Evolutionary conservation across 2,888 invertebrate genomes (phyloP).

Genomic region (Lasioglossum marginatum): DNA sequence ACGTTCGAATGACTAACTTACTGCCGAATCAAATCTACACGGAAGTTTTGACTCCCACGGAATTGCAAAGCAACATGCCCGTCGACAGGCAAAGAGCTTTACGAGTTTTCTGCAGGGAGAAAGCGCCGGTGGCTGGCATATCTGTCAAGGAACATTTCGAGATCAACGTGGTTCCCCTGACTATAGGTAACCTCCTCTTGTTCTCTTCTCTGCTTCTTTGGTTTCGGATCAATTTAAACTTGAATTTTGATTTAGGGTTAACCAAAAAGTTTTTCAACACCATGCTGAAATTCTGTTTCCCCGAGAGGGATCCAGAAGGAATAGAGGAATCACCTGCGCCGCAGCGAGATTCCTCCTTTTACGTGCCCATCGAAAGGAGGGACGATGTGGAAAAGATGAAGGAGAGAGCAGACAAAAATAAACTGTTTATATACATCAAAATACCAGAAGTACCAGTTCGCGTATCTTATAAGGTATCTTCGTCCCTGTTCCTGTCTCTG

Average conservation of each 20-base stretch:
- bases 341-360: constrained; percentile 94
- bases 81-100: constrained; percentile 95
- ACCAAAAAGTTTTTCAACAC: constrained; percentile 99
- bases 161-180: constrained; percentile 97
- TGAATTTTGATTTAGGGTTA: constrained; percentile 86
- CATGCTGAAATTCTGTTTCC: constrained; percentile 99
- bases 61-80: constrained; percentile 94
- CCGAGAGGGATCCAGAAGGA: constrained; percentile 95
- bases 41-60: constrained; percentile 93
- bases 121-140: constrained; percentile 99
- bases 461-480: constrained; percentile 92
- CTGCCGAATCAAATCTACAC: constrained; percentile 97
- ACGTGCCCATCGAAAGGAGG: constrained; percentile 93
- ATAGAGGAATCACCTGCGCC: constrained; percentile 87
- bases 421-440: constrained; percentile 99
- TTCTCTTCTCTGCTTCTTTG: not conserved
- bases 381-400: constrained; percentile 99
- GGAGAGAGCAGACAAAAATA: constrained; percentile 99
- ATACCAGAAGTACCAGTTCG: constrained; percentile 98
- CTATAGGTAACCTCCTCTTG: constrained; percentile 87
- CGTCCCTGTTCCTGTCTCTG: not conserved
- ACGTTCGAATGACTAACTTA: constrained; percentile 97
- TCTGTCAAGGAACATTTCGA: constrained; percentile 99
- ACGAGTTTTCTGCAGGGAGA: constrained; percentile 97
- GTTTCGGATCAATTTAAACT: constrained; percentile 6